Evolutionary conservation across 2,888 invertebrate species (phyloP).

Genomic region (Drosophila multiciliata): DNA sequence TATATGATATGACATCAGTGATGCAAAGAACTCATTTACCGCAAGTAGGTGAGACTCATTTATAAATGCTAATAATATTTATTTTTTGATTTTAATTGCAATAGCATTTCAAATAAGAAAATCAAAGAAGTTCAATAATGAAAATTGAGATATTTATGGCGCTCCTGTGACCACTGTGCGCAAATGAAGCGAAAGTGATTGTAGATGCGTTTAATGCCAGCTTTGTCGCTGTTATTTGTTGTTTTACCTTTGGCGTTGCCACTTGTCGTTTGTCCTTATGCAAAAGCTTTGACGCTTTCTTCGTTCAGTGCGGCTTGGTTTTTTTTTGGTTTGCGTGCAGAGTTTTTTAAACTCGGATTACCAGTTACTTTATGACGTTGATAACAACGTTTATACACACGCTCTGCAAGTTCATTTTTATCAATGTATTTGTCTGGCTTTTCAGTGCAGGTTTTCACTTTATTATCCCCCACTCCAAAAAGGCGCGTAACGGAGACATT

Average conservation of each 20-base stretch:
- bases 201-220: constrained; percentile 56
- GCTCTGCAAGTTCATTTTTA: constrained; percentile 16
- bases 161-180: constrained; percentile 36
- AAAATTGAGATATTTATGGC: neutral
- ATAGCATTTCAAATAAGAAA: neutral
- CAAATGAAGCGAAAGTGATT: constrained; percentile 58
- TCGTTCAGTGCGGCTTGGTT: constrained; percentile 18
- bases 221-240: constrained; percentile 16
- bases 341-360: constrained; percentile 68
- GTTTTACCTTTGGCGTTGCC: constrained; percentile 35
- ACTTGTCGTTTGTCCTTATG: constrained; percentile 63
- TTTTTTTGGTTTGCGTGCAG: constrained; percentile 45
- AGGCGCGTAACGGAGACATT: neutral
- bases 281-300: constrained; percentile 50
- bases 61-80: neutral
- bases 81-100: neutral
- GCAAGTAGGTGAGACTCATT: constrained; percentile 33
- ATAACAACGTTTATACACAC: constrained; percentile 35
- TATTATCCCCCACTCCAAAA: constrained; percentile 9
- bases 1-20: constrained; percentile 42
- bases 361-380: constrained; percentile 69
- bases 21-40: constrained; percentile 11
- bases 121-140: neutral
- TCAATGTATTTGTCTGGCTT: constrained; percentile 18
- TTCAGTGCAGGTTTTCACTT: constrained; percentile 49